Percentiles rank a stretch among this genome's conserved stretches.
Evolutionary conservation across 2,888 invertebrate genomes (phyloP).

Genomic region (Metellina segmentata): DNA sequence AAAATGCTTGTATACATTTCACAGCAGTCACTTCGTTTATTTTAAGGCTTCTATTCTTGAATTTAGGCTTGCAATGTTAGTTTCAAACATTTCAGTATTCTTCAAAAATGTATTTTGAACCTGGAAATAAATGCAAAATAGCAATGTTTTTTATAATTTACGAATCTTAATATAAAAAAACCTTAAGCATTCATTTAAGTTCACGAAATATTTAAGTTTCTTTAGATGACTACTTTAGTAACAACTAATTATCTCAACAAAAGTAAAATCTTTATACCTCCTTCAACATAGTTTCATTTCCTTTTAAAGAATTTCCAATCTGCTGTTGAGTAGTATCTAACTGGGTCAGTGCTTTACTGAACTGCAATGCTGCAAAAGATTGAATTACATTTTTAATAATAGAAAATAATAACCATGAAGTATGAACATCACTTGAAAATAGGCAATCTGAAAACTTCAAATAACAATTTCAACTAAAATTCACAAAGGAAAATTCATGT

Average conservation of each 20-base stretch:
- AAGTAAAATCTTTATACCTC: conserved; percentile 81
- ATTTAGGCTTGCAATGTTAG: conserved; percentile 88
- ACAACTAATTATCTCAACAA: background rate
- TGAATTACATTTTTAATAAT: background rate
- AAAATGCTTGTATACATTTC: background rate
- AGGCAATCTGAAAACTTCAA: background rate
- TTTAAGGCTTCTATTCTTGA: conserved; percentile 86
- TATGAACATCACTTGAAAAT: background rate
- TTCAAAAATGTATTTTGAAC: conserved; percentile 90
- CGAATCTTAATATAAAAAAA: background rate
- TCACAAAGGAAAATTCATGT: background rate
- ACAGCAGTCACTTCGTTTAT: conserved; percentile 79
- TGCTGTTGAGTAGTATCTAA: conserved; percentile 89
- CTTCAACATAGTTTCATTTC: conserved; percentile 90
- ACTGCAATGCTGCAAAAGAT: conserved; percentile 87
- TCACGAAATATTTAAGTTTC: background rate
- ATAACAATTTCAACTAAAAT: background rate
- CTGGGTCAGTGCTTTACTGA: conserved; percentile 91
- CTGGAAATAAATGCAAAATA: conserved; percentile 79
- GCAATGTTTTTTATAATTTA: background rate
- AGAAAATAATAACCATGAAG: background rate
- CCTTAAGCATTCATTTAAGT: background rate
- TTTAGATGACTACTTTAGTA: background rate
- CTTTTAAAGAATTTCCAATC: conserved; percentile 87
- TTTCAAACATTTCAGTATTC: conserved; percentile 89